phyloP scores from a whole-genome alignment of 1,140 invertebrate genomes.

The Argopecten irradians region DNA sequence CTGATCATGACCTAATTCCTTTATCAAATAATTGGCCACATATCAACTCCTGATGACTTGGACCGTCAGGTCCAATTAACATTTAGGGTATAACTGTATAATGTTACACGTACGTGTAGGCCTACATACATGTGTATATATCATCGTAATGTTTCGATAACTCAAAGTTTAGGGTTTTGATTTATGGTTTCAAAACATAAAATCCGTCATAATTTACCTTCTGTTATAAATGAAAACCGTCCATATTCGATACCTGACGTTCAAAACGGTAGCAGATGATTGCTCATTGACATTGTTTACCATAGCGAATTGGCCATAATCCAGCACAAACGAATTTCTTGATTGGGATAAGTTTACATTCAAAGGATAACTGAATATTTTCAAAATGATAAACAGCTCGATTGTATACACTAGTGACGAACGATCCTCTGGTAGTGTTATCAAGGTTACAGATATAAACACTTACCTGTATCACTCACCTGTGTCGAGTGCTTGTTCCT shows the following conservation, averaged over 20 bases:
- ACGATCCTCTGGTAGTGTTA: background rate
- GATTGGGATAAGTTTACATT: background rate
- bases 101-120: too few species aligned
- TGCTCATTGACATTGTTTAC: background rate
- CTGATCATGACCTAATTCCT: too few species aligned
- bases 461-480: constrained; percentile 11
- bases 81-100: too few species aligned
- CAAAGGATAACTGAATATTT: background rate
- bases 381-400: background rate
- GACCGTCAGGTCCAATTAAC: too few species aligned
- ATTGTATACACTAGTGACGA: background rate
- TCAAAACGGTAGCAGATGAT: background rate
- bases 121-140: too few species aligned
- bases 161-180: too few species aligned
- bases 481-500: background rate
- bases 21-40: too few species aligned
- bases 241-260: background rate
- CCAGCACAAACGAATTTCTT: background rate
- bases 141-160: too few species aligned
- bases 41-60: too few species aligned
- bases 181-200: too few species aligned
- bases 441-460: background rate
- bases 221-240: too few species aligned
- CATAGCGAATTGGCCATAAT: background rate
- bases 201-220: too few species aligned